Evolutionary conservation across 2,797 vertebrate genomes (phyloP), one percentile per base, ranked within the genome.

Genomic region (Enteromius mattozi): DNA sequence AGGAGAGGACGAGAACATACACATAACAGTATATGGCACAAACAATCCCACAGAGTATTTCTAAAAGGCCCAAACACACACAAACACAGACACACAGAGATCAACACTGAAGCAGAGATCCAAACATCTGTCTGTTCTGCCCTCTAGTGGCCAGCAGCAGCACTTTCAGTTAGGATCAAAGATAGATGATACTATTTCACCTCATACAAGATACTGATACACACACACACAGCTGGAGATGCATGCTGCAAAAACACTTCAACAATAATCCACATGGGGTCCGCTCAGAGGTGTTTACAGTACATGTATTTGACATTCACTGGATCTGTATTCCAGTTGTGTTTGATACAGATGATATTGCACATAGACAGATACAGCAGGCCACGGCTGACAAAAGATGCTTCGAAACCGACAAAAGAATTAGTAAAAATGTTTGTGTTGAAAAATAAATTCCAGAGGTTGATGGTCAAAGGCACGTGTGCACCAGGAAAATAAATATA

Each of bases 381-480:
- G 19, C 42, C 47, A 78, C 3, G 10, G 19, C 51, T 13, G 63
- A 37, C 42, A 51, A n/a, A 27, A 63, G 10, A 81, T 27, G 33
- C 33, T 56, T 49, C 6, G 17, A 8, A 49, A 49, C 19, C 35
- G 40, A 49, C 33, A 42, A 63, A n/a, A 70, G 2, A 54, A 40
- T 40, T 7, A 35, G 68, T 56, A 27, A 9, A 74, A 77, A 70
- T 69, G 37, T 70, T 77, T 51, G 59, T 30, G 13, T 27, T 61
- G 2, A 82, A 54, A 78, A 72, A 69, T 56, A 30, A 54, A 59
- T 33, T 0, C 74, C 40, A 37, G n/a, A 37, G 65, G 54, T 68
- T 19, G 27, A 80, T 76, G 72, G 40, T 47, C 78, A 88, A 88
- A 86, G 87, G 87, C 85, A 88, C 87, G 37, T 63, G 75, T 54